Evolutionary conservation across 2,113 vertebrate genomes (phyloP), one percentile per base, ranked within the genome.

Genomic region (Lophotis ruficrista): DNA sequence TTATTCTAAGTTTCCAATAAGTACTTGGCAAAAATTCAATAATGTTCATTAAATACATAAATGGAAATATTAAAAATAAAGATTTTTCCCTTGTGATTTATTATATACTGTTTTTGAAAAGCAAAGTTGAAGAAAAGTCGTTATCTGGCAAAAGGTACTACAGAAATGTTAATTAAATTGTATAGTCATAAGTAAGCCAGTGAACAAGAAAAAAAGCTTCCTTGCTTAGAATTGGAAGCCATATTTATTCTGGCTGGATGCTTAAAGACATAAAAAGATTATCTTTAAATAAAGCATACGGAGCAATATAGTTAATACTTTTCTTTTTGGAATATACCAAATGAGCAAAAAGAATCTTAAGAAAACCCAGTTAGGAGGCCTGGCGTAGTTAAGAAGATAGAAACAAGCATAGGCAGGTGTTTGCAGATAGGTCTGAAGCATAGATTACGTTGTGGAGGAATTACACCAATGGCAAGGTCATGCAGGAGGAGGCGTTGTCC

Each of bases 41-140:
- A 97, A 97, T 69, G 89, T 97, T 98, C 97, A 97, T 98, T 98
- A 98, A 97, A 97, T 81, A 95, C 97, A 98, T 98, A 97, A 98
- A 98, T 96, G 96, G 96, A 96, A 98, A 97, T 98, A 98, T 98
- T 98, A 98, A 97, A 98, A 98, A 96, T 98, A 97, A 98, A 95
- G 92, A 98, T 98, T 97, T 97, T 79, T 11, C 94, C 95, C 83
- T 48, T 91, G 88, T 97, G 95, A 97, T 98, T 97, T 98, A 98
- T 98, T 98, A 95, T 93, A 73, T 51, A 80, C 61, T 83, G 50
- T 33, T 57, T 96, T 94, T 98, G 95, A 96, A 96, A 95, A 96
- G 89, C 80, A 95, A 97, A 93, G 79, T 65, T 96, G 78, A 94
- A 96, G 76, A 86, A 97, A 83, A 94, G 93, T 95, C 14, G 16